Evolutionary conservation across 1,140 invertebrate species (phyloP), one percentile per base, ranked within the genome.

Genomic region (Heliothis virescens): DNA sequence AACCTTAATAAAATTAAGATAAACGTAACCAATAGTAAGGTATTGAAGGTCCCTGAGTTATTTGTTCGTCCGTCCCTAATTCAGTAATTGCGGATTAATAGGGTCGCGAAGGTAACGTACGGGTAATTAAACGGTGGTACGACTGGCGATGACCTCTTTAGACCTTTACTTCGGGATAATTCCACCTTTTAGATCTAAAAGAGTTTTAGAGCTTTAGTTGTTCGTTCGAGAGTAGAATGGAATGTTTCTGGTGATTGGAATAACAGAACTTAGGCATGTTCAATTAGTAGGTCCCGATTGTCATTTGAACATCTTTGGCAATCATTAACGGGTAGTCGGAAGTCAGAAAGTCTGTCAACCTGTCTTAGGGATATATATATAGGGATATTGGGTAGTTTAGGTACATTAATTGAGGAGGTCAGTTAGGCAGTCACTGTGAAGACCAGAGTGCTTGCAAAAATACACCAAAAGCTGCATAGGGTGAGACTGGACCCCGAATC

Each of bases 41-140:
- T 16, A 76, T 60, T 41, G 73, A 21, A 52, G 29, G n/a, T 65
- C 65, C 47, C 47, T n/a, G 73, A 76, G 41, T 76, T 76, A 76
- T 76, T 74, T 47, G 34, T 73, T 74, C 52, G 18, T 50, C 48
- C 73, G 48, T 63, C 73, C 73, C 73, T 76, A 76, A 76, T 63
- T 47, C 73, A 18, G 73, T 75, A 75, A 75, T 75, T 75, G 73
- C 73, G 73, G 73, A 75, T 75, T 75, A 75, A 75, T 75, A 75
- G 73, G 73, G 73, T 75, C 73, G 73, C 73, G 18, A 18, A 75
- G 57, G 34, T 60, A 57, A 60, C 72, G 34, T 75, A 62, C 57
- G 63, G 73, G 73, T 75, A 75, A 75, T 75, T 75, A 75, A 75
- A 75, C 18, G 73, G 57, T 60, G 34, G 72, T 75, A 7, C 57